These are phyloP conservation scores for Phallusia fumigata DNA, from an alignment of 23 tunicate species.

Conservation along the genomic window DNA sequence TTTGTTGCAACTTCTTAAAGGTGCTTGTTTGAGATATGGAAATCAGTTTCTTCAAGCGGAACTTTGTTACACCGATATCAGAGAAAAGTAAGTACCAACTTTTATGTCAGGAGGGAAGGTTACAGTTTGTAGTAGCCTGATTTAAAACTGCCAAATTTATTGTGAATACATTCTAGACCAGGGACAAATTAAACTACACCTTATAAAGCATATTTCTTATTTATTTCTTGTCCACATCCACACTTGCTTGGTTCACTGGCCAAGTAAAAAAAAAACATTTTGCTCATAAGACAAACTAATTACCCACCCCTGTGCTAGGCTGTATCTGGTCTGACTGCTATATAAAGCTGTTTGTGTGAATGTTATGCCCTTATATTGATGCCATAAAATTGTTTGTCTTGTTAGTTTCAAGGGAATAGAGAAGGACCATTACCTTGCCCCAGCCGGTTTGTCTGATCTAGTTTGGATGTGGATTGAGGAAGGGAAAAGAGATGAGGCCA, in stretches of 20 bases:
- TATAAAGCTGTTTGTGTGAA: not conserved
- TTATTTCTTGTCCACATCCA: no score
- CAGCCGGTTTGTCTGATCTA: conserved; percentile 78
- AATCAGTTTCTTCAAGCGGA: conserved; percentile 65
- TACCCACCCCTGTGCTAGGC: no score
- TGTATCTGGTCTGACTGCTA: no score
- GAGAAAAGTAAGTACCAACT: conserved; percentile 60
- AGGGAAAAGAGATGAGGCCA: conserved; percentile 59
- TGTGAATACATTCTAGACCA: no score
- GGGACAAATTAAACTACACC: no score
- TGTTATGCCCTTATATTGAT: not conserved
- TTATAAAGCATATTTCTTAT: no score
- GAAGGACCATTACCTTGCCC: conserved; percentile 90
- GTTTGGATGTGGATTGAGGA: conserved; percentile 82
- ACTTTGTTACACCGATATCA: conserved; percentile 67
- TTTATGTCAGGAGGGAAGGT: no score
- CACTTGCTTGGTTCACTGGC: no score
- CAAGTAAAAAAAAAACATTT: no score
- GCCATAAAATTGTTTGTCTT: not conserved
- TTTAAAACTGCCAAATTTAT: no score
- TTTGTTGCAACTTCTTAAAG: conserved; percentile 67
- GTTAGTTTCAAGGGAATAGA: conserved; percentile 77
- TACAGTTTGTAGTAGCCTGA: no score
- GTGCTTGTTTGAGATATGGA: conserved; percentile 47
- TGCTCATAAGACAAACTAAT: no score